Base-by-base conservation (phyloP, 2,888 invertebrate species). In the Maniola hyperantus region DNA sequence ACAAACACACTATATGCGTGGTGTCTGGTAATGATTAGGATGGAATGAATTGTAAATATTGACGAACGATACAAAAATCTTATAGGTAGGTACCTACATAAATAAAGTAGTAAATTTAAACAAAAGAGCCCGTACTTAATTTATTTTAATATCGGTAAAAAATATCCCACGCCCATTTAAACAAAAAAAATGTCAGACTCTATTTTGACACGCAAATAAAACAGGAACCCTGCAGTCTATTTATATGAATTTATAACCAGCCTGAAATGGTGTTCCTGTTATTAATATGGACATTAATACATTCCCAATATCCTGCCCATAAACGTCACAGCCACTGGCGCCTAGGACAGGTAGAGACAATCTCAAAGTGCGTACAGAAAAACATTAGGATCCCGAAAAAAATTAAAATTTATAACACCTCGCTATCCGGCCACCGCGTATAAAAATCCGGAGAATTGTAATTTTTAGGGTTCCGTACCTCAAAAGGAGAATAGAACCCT, bases 231-330 rank as follows among this genome's bases (percentile, higher is more conserved):
- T 74, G 79, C 79, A 82, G 78, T 83, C 76, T 73, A 83, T 87
- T 85, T 62, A 84, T 80, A 71, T 70, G 69, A 88, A 91, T 91
- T 91, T 91, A 92, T 87, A 81, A 77, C 78, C 79, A 26, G 78
- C 65, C 83, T 82, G 79, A 82, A 66, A 71, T 79, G 69, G 78
- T 71, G 81, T 87, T 89, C 87, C 88, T 85, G 77, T 83, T 89
- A 91, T 91, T 89, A 91, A 91, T 89, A 90, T 91, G 84, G 83
- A 90, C 90, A 88, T 91, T 90, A 90, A 90, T 89, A 80, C 83
- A 84, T 84, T 89, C 87, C 90, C 91, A 89, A 91, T 91, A 90
- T 90, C 88, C 89, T 89, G 86, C 76, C 85, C 83, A 85, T 91
- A 88, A 91, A 91, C 87, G 91, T 91, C 91, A 89, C 82, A 84